Conservation (phyloP, 2,888 invertebrate species). For the Tachystola acroxantha region DNA sequence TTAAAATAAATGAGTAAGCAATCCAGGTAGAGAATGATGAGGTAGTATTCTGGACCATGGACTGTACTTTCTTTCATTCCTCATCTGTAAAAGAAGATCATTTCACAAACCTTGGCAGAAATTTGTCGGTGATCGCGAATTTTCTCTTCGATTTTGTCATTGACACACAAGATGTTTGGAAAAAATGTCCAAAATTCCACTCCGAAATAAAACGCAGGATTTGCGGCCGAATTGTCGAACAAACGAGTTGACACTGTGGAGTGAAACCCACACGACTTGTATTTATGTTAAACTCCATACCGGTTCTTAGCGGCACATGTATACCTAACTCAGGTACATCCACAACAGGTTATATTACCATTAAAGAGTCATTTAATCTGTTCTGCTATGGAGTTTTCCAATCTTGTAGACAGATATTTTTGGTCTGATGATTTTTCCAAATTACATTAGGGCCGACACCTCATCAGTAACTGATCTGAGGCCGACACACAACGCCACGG, state of each 20-base stretch:
- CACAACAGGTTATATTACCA: neutral
- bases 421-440: no score
- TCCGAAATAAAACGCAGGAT: conserved; percentile 45
- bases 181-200: conserved; percentile 51
- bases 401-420: neutral
- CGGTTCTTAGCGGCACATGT: conserved; percentile 27
- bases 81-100: neutral
- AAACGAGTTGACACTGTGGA: conserved; percentile 40
- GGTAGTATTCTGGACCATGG: no score
- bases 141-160: conserved; percentile 76
- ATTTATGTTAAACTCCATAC: conserved; percentile 23
- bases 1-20: no score
- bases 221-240: conserved; percentile 45
- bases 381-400: neutral
- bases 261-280: conserved; percentile 23
- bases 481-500: no score
- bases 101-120: conserved; percentile 65
- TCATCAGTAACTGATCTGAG: no score
- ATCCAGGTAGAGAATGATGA: no score
- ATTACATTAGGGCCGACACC: no score
- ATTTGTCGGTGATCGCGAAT: conserved; percentile 74
- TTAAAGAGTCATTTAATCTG: neutral
- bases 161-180: conserved; percentile 66
- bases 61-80: neutral
- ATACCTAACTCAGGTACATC: neutral